Evolutionary conservation across 2,113 vertebrate genomes (phyloP).

Genomic region (Hippocampus barbouri): DNA sequence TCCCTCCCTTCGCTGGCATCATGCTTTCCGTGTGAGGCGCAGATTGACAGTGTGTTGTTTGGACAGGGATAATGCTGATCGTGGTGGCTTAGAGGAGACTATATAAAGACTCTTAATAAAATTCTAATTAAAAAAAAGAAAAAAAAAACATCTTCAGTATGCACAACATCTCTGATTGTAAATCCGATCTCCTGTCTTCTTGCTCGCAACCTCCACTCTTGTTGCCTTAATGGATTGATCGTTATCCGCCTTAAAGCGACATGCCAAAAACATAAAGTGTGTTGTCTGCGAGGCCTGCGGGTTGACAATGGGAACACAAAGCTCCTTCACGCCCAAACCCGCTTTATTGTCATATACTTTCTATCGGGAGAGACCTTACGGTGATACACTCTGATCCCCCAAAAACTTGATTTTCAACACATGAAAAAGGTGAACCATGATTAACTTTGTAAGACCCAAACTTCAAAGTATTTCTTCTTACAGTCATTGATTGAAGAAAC

Average conservation of each 20-base stretch:
- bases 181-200: slow-evolving; percentile 27
- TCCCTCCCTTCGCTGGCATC: slow-evolving; percentile 46
- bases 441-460: not conserved
- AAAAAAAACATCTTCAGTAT: not conserved
- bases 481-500: not conserved
- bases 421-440: not conserved
- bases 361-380: not conserved
- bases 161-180: slow-evolving; percentile 20
- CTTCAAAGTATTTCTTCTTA: not conserved
- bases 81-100: slow-evolving; percentile 60
- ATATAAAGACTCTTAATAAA: slow-evolving; percentile 77
- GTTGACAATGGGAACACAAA: not conserved
- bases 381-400: not conserved
- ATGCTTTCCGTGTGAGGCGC: slow-evolving; percentile 40
- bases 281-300: not conserved
- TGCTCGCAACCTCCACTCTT: slow-evolving; percentile 11
- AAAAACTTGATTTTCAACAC: not conserved
- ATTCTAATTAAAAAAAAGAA: slow-evolving; percentile 67
- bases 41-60: slow-evolving; percentile 79
- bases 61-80: slow-evolving; percentile 76
- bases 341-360: not conserved
- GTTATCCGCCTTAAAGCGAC: not conserved
- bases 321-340: not conserved
- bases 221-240: not conserved
- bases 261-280: not conserved